These are phyloP conservation scores for Anolis sagrei DNA, from an alignment of 2,113 vertebrate genomes.

Conservation along the genomic window DNA sequence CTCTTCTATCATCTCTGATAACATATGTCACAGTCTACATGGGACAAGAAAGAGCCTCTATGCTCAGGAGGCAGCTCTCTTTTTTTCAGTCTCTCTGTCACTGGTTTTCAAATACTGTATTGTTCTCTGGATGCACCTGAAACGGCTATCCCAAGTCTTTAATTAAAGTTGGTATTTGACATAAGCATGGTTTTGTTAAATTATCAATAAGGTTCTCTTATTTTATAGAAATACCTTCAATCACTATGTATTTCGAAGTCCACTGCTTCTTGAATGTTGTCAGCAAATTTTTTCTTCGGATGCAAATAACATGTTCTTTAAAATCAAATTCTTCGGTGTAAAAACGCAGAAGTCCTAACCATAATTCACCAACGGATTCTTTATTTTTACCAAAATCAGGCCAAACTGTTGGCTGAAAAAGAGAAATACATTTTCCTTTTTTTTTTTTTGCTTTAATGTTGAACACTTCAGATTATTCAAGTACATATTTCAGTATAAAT, in stretches of 20 bases:
- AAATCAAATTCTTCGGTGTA: constrained; percentile 97
- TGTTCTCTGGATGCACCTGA: background rate
- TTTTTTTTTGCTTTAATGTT: constrained; percentile 10
- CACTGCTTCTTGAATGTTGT: constrained; percentile 98
- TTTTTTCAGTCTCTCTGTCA: too few relatives aligned
- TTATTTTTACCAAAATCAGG: constrained; percentile 84
- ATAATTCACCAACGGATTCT: constrained; percentile 90
- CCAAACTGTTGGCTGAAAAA: constrained; percentile 83
- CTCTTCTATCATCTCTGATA: too few relatives aligned
- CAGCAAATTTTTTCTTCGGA: constrained; percentile 88
- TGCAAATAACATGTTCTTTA: constrained; percentile 92
- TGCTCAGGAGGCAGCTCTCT: too few relatives aligned
- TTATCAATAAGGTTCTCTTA: background rate
- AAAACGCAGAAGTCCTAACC: constrained; percentile 93
- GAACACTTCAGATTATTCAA: background rate
- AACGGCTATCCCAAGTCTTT: background rate
- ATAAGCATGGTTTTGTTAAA: background rate
- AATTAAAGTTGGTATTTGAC: background rate
- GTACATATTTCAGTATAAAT: background rate
- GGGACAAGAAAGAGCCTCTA: too few relatives aligned
- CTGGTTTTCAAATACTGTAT: too few relatives aligned
- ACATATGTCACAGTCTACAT: too few relatives aligned
- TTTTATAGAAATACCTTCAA: constrained; percentile 84
- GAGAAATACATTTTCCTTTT: constrained; percentile 4
- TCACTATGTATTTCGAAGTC: constrained; percentile 96